Percentiles rank a stretch among this genome's conserved stretches.
phyloP scores from a whole-genome alignment of 2,113 vertebrate species.

The Eubucco bourcierii region DNA sequence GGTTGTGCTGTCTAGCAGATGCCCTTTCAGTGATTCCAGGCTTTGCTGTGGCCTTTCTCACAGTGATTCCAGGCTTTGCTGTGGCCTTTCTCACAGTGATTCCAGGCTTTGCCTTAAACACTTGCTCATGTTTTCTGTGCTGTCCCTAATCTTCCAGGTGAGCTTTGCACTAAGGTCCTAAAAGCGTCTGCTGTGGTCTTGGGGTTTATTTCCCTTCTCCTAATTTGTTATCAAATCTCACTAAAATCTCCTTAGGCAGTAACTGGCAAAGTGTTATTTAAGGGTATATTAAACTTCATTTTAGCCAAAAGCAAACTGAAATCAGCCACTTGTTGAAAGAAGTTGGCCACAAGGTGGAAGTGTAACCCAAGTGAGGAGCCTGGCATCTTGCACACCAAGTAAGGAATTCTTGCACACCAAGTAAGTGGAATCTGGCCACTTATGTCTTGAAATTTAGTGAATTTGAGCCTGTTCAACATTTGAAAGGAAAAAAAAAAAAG shows the following conservation, averaged over 20 bases:
- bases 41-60: background rate
- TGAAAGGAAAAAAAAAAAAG: background rate
- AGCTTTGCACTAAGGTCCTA: background rate
- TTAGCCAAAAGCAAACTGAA: fast-evolving
- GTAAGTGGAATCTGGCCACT: background rate
- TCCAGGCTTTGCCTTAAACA: background rate
- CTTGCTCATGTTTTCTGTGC: background rate
- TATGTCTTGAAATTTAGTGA: background rate
- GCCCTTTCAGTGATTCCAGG: background rate
- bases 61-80: background rate
- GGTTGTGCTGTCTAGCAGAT: fast-evolving
- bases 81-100: background rate
- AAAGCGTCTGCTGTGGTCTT: background rate
- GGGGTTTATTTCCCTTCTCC: background rate
- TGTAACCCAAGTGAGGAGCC: background rate
- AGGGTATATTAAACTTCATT: background rate
- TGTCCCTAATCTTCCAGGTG: background rate
- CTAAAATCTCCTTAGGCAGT: background rate
- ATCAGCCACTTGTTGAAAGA: fast-evolving
- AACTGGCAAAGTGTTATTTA: background rate
- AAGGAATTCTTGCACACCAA: background rate
- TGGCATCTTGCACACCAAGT: fast-evolving
- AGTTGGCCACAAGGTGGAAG: slow-evolving; percentile 45
- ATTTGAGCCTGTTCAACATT: background rate
- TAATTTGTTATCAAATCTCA: background rate